Base-by-base conservation (phyloP, 2,888 invertebrate genomes). In the Pterobdella sp. region DNA sequence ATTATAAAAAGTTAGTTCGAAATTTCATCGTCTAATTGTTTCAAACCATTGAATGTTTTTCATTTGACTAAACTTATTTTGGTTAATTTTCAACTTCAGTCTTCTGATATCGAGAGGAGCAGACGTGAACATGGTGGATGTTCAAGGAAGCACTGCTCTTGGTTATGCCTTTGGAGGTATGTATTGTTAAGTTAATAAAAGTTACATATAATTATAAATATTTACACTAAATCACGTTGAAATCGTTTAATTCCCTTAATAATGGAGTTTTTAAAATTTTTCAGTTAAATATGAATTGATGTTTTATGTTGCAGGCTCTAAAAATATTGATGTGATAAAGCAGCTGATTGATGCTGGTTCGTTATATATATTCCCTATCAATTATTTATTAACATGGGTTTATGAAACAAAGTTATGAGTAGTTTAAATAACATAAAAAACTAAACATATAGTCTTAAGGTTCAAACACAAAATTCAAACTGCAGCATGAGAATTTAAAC, bases 161-260 rank as follows among this genome's bases (percentile, higher is more conserved):
- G 78, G 78, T 31, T 78, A 78, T 68, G 75, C 75, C 18, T 78
- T 78, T 71, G 78, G 78, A 72, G 78, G 78, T 77, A 10, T 42
- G 7, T 42, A 42, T 42, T 42, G 7, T 42, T 22, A 42, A 7
- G 7, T 22, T 42, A 42, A 42, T 42, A 14, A 14, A 14, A 42
- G 49, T 42, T 22, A 14, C 22, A 14, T 42, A 22, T 42, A 42
- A 42, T 42, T 14, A 7, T 42, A 22, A 14, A 42, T 7, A 22
- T 42, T 7, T 42, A 14, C 49, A 42, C 49, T 42, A 7, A 42
- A 42, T 42, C 49, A 42, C 49, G 22, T 22, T 42, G 7, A 7
- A 42, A 14, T 42, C n/a, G n/a, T n/a, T n/a, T n/a, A n/a, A n/a
- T n/a, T n/a, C n/a, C n/a, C n/a, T n/a, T n/a, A n/a, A n/a, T n/a